Evolutionary conservation across 2,113 vertebrate genomes (phyloP), one percentile per base, ranked within the genome.

Genomic region (Pachyramphus minor): DNA sequence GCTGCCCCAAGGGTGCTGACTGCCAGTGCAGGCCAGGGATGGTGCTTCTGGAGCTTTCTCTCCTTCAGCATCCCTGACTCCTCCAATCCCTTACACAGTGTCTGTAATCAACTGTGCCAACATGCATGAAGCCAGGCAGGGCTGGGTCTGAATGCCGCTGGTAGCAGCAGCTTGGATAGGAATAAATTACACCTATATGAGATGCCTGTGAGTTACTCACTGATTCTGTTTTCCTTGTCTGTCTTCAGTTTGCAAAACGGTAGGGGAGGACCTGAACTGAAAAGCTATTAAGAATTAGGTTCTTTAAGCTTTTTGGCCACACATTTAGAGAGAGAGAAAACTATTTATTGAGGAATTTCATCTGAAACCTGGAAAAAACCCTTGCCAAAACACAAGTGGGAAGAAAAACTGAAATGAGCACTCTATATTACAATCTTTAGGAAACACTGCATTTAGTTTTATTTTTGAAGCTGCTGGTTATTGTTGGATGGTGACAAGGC

Each of bases 341-440:
- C 39, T 74, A 35, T 86, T 95, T 91, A 74, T 69, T 64, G 64
- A 52, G 44, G 64, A 96, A 90, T 96, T 95, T 90, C 1, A 64
- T 74, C 56, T 87, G 79, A 83, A 91, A 96, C 52, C 60, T 84
- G 79, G 56, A 92, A 88, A 86, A 87, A 42, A 11, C 41, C 56
- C 72, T 88, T 90, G 76, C 79, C 66, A 87, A 84, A 92, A 73
- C 41, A 87, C 83, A 93, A 93, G 58, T 5, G 18, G 31, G 72
- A 86, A 71, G 19, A 81, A 77, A 64, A 90, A 33, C 17, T 76
- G 23, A 83, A 93, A 73, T 22, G 39, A 88, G 23, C 17, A 44
- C 49, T 91, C 74, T 74, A 24, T 72, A 76, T 84, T 82, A 55
- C 60, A 63, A 41, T 52, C 50, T 80, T 86, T 56, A 78, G 60